phyloP scores from a whole-genome alignment of 23 tunicate genomes.

The Clavelina lepadiformis region DNA sequence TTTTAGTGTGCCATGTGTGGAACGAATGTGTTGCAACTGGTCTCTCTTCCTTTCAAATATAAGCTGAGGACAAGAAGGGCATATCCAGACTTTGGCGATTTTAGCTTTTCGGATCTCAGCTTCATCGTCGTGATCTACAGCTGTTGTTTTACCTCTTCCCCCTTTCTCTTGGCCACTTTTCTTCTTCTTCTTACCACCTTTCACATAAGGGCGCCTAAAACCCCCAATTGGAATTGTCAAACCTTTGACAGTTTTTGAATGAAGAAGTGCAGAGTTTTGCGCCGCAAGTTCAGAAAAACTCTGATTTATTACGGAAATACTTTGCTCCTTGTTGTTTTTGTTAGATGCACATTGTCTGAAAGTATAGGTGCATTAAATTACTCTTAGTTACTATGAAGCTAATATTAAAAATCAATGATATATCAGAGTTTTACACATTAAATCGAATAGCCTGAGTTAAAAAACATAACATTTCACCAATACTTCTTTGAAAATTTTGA shows the following conservation, averaged over 20 bases:
- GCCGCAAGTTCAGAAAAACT: background rate
- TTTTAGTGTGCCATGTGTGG: conserved; percentile 39
- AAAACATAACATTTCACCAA: too few species aligned
- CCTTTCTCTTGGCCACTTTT: background rate
- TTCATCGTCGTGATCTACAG: too few species aligned
- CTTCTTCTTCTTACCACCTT: conserved; percentile 5
- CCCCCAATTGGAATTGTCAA: conserved; percentile 8
- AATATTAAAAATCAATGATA: too few species aligned
- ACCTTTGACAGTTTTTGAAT: conserved; percentile 19
- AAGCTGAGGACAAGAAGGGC: conserved; percentile 45
- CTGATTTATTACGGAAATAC: too few species aligned
- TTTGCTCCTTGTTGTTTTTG: too few species aligned
- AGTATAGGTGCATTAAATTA: too few species aligned
- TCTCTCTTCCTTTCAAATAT: conserved; percentile 57
- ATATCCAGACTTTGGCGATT: conserved; percentile 37
- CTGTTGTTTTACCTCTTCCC: background rate
- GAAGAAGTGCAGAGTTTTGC: background rate
- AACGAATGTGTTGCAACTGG: conserved; percentile 29
- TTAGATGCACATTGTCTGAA: too few species aligned
- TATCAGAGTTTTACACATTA: too few species aligned
- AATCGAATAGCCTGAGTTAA: too few species aligned
- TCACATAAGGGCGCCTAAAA: conserved; percentile 4
- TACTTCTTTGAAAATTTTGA: too few species aligned
- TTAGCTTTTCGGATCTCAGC: too few species aligned
- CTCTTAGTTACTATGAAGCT: too few species aligned